phyloP scores from a whole-genome alignment of 2,888 invertebrate species.

The Catotricha subobsoleta region DNA sequence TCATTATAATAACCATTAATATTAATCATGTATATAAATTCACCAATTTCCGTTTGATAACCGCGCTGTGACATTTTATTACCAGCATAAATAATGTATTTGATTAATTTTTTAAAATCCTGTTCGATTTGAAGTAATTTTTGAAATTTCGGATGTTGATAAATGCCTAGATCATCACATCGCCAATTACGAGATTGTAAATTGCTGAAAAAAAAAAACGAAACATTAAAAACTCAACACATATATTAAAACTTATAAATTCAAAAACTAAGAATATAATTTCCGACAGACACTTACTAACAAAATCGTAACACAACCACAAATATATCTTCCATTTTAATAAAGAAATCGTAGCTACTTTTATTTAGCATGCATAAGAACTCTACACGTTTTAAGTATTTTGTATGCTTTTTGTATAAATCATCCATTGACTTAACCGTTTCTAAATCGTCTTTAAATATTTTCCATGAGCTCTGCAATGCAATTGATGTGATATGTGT shows the following conservation, averaged over 20 bases:
- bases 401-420: slow-evolving; percentile 50
- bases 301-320: slow-evolving; percentile 42
- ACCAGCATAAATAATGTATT: slow-evolving; percentile 26
- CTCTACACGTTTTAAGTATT: slow-evolving; percentile 54
- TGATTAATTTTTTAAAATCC: slow-evolving; percentile 25
- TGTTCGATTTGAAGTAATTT: slow-evolving; percentile 22
- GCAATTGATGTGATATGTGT: slow-evolving; percentile 63
- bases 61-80: slow-evolving; percentile 26
- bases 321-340: slow-evolving; percentile 51
- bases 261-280: not conserved
- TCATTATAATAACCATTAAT: slow-evolving; percentile 24
- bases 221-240: not conserved
- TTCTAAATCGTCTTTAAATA: slow-evolving; percentile 48
- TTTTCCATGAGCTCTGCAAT: slow-evolving; percentile 53
- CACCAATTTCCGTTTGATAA: slow-evolving; percentile 27
- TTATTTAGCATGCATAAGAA: slow-evolving; percentile 58
- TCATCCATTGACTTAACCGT: slow-evolving; percentile 50
- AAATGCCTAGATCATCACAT: slow-evolving; percentile 10
- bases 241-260: not conserved
- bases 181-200: slow-evolving; percentile 19
- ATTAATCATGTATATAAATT: slow-evolving; percentile 27
- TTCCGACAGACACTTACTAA: slow-evolving; percentile 3
- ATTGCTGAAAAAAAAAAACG: not conserved
- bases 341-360: slow-evolving; percentile 47
- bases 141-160: slow-evolving; percentile 24